These are phyloP conservation scores for Danio kyathit DNA, from an alignment of 2,797 vertebrate genomes.

Conservation along the genomic window DNA sequence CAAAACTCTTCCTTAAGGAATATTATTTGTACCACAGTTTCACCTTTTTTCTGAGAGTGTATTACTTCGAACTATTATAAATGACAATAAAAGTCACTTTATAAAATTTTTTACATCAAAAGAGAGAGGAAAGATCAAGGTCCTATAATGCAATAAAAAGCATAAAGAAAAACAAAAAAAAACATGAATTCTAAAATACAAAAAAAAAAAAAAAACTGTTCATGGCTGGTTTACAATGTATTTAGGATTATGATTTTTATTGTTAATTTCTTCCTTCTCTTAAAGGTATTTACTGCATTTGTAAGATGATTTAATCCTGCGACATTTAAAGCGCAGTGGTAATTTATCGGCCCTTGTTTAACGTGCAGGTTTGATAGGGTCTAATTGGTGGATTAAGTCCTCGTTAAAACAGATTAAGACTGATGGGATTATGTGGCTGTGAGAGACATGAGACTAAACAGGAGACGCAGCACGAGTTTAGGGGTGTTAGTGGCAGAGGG, in stretches of 20 bases:
- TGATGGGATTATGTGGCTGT: constrained; percentile 60
- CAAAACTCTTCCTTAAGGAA: no score
- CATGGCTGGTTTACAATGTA: no score
- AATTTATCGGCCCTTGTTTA: constrained; percentile 53
- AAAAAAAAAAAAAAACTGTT: no score
- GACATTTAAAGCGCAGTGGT: constrained; percentile 27
- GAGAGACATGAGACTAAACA: constrained; percentile 44
- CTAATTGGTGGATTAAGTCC: constrained; percentile 69
- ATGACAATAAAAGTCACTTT: no score
- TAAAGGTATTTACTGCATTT: constrained; percentile 11
- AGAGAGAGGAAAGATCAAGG: no score
- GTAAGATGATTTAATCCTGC: constrained; percentile 13
- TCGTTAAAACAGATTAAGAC: constrained; percentile 67
- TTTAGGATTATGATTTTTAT: background rate
- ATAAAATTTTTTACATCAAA: no score
- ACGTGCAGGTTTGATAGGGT: constrained; percentile 55
- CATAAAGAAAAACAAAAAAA: no score
- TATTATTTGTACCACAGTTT: no score
- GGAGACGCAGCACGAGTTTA: constrained; percentile 31
- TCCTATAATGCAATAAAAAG: no score
- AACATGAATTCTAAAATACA: no score
- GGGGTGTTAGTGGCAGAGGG: constrained; percentile 50
- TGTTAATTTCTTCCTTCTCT: background rate
- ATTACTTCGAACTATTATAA: no score
- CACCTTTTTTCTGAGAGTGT: no score